Percentiles rank a stretch among this genome's conserved stretches.
phyloP scores from a whole-genome alignment of 1,140 invertebrate genomes.

The Oppia nitens region DNA sequence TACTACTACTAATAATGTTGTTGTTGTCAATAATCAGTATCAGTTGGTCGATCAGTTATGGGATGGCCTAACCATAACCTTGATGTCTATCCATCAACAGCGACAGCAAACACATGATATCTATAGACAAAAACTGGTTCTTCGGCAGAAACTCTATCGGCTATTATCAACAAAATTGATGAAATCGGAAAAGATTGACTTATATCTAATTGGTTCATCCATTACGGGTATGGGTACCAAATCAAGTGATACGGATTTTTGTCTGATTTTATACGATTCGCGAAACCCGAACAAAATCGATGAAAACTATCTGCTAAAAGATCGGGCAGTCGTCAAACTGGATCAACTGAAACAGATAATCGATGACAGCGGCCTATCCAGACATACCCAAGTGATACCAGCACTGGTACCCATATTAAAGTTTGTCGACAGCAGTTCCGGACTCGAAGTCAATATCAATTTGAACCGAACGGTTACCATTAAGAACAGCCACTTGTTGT shows the following conservation, averaged over 20 bases:
- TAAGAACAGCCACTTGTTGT: conserved; percentile 78
- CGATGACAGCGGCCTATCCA: not conserved
- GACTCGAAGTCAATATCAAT: conserved; percentile 85
- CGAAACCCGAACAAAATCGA: conserved; percentile 35
- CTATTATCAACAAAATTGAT: not conserved
- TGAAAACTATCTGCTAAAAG: conserved; percentile 32
- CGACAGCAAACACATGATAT: not conserved
- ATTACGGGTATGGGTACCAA: conserved; percentile 89
- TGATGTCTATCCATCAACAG: conserved; percentile 17
- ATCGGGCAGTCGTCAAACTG: not conserved
- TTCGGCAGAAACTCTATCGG: conserved; percentile 1
- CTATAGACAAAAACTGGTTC: not conserved
- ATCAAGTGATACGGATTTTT: conserved; percentile 87
- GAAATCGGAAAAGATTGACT: conserved; percentile 18
- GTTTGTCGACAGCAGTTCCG: conserved; percentile 48
- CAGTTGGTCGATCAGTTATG: too few relatives aligned
- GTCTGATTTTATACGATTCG: conserved; percentile 55
- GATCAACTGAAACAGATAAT: conserved; percentile 1
- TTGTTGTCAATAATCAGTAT: too few relatives aligned
- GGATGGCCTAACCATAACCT: too few relatives aligned
- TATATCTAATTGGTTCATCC: conserved; percentile 89
- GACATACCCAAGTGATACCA: conserved; percentile 52
- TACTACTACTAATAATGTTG: too few relatives aligned
- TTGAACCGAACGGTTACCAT: conserved; percentile 91
- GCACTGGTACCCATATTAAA: conserved; percentile 89